Base-by-base conservation (phyloP, 2,888 invertebrate species). In the Neoascia interrupta region DNA sequence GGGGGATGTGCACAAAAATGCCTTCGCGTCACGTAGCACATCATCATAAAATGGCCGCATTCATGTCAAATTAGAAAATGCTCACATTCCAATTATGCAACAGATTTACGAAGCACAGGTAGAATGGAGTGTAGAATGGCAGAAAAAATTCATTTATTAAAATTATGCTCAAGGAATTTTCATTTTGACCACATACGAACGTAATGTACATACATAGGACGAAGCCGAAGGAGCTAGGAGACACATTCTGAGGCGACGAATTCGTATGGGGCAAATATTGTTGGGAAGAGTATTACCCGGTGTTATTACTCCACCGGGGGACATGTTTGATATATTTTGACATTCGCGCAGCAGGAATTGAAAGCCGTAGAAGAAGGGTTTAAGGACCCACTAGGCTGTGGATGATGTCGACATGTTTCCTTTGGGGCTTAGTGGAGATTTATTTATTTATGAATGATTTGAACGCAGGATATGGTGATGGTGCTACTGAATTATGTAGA, bases 61-160 rank as follows among this genome's bases (percentile, higher is more conserved):
- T 70, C 58, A 70, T 16, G 76, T 76, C 76, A 76, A 76, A 70
- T 76, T 70, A 70, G 58, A 76, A 76, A 72, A 53, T 28, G 70
- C 70, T 76, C 72, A 60, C 58, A 60, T 60, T 60, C 64, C 64
- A 76, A 76, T 76, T 76, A 76, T 70, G 70, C 64, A 70, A 60
- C 64, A 66, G 64, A 76, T 76, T 76, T 70, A 66, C 41, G 47
- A 60, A 56, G 47, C 58, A 18, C 39, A 56, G 64, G 43, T 58
- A 16, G 5, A 8, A 34, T 26, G 43, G 11, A 18, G 4, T 2
- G 23, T 5, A 34, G 1, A 26, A 28, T 21, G 56, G 15, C 10
- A 10, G 11, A 21, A 34, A 39, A 15, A 51, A 51, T 53, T 39
- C 54, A 49, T 60, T 70, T 76, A 54, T 76, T 37, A 18, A 70